Evolutionary conservation across 2,113 vertebrate species (phyloP).

Genomic region (Atractosteus spatula): DNA sequence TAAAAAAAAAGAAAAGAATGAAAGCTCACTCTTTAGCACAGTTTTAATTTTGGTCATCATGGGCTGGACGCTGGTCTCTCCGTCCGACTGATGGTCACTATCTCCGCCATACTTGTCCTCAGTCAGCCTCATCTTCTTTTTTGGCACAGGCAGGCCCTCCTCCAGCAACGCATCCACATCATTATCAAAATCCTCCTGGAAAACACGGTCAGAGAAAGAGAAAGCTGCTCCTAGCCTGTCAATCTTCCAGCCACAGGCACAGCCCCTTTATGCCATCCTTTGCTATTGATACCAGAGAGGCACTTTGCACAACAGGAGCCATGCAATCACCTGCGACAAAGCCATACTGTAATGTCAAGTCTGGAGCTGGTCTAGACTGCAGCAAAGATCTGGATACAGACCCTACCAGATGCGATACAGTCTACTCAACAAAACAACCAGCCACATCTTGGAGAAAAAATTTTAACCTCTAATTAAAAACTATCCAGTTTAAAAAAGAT

Average conservation of each 20-base stretch:
- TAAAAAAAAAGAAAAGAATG: not conserved
- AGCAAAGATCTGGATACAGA: not conserved
- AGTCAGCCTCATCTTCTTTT: slow-evolving; percentile 78
- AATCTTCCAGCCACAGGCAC: not conserved
- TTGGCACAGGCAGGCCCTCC: slow-evolving; percentile 91
- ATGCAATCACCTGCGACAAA: no score
- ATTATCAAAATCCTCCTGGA: slow-evolving; percentile 98
- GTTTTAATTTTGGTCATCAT: slow-evolving; percentile 99
- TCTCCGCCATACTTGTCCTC: slow-evolving; percentile 86
- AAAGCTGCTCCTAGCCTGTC: not conserved
- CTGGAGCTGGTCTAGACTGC: no score
- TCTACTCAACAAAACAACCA: not conserved
- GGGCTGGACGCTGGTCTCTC: slow-evolving; percentile 90
- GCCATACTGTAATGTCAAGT: no score
- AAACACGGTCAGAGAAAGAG: slow-evolving; percentile 56
- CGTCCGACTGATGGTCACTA: slow-evolving; percentile 91
- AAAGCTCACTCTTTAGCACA: slow-evolving; percentile 92
- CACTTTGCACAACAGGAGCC: no score
- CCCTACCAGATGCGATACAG: not conserved
- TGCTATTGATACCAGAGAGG: no score
- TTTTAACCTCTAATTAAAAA: no score
- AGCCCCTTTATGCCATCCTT: no score
- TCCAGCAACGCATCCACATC: slow-evolving; percentile 96
- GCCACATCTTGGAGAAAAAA: not conserved
- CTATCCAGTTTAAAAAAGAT: no score